Evolutionary conservation across 2,797 vertebrate genomes (phyloP), one percentile per base, ranked within the genome.

Genomic region (Fundulus diaphanus): DNA sequence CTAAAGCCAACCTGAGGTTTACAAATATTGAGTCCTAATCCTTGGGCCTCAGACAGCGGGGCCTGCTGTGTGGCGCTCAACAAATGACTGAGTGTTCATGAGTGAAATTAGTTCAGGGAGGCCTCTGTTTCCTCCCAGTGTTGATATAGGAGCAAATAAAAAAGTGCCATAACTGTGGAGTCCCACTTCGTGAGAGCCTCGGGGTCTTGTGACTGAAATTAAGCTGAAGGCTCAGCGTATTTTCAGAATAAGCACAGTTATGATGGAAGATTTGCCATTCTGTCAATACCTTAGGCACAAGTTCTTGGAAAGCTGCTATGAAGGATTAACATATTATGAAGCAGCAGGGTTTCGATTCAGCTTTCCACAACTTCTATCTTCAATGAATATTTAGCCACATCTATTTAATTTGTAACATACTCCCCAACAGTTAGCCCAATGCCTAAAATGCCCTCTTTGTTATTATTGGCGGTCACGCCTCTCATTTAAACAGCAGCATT

Each of bases 21-120:
- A 92, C 88, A 94, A 93, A 93, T 92, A 93, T 94, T 87, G 90
- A 92, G 87, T 80, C 88, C 80, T 94, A 94, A 92, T 92, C 91
- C 88, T 80, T 54, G 73, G 85, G 90, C 87, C 87, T 90, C 85
- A 84, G 87, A 90, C 84, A 82, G 88, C 87, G 73, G 74, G 85
- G 83, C 88, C 85, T 85, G 90, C 90, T 90, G 83, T 87, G 89
- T 90, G 87, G 77, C 73, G 83, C 84, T 89, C 88, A 90, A 92
- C 89, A 93, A 91, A 92, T 90, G 88, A 89, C 86, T 88, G 89
- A 92, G 91, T 92, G 90, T 93, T 93, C 92, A 83, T 84, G 89
- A 86, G 88, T 54, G 24, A 92, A 92, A 92, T 90, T 87, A 91
- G 90, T 90, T 90, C 85, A 93, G 89, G 84, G 88, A 92, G 90